These are phyloP conservation scores for Drosophila dives DNA, from an alignment of 2,888 invertebrate species.

Conservation along the genomic window DNA sequence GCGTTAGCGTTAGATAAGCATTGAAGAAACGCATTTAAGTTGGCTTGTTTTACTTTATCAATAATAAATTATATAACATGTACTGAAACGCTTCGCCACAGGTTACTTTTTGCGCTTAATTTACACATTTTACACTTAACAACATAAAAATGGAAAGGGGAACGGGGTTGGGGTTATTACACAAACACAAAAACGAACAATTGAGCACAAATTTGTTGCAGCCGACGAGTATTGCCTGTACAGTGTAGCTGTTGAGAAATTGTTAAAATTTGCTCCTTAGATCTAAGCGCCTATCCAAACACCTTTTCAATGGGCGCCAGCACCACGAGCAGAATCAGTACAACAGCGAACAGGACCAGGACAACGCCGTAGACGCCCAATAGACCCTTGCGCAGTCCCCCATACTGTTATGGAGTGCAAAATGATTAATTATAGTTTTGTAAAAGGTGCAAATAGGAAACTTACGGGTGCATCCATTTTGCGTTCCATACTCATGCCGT, in stretches of 20 bases:
- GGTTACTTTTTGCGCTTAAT: slow-evolving; percentile 58
- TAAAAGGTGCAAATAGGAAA: slow-evolving; percentile 29
- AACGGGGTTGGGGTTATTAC: slow-evolving; percentile 20
- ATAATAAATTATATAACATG: slow-evolving; percentile 80
- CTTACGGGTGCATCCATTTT: slow-evolving; percentile 92
- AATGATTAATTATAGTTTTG: not conserved
- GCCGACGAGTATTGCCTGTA: slow-evolving; percentile 36
- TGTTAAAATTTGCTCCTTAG: slow-evolving; percentile 14
- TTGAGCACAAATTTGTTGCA: slow-evolving; percentile 40
- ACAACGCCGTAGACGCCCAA: slow-evolving; percentile 92
- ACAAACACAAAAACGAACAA: slow-evolving; percentile 23
- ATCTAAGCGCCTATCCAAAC: slow-evolving; percentile 80
- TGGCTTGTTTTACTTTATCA: slow-evolving; percentile 79
- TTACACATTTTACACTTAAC: slow-evolving; percentile 62
- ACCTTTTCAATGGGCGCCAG: slow-evolving; percentile 90
- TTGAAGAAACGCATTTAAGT: slow-evolving; percentile 73
- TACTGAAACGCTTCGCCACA: slow-evolving; percentile 65
- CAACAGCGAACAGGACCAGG: slow-evolving; percentile 89
- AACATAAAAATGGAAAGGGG: slow-evolving; percentile 53
- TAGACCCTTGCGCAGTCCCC: slow-evolving; percentile 90
- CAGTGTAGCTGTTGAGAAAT: slow-evolving; percentile 25
- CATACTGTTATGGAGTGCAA: slow-evolving; percentile 87
- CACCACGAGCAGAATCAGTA: slow-evolving; percentile 90
- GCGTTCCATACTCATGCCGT: slow-evolving; percentile 89
- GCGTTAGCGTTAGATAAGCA: slow-evolving; percentile 54